Percentiles rank a stretch among this genome's conserved stretches.
Evolutionary conservation across 2,113 vertebrate genomes (phyloP).

Genomic region (Campylomormyrus tamandua): DNA sequence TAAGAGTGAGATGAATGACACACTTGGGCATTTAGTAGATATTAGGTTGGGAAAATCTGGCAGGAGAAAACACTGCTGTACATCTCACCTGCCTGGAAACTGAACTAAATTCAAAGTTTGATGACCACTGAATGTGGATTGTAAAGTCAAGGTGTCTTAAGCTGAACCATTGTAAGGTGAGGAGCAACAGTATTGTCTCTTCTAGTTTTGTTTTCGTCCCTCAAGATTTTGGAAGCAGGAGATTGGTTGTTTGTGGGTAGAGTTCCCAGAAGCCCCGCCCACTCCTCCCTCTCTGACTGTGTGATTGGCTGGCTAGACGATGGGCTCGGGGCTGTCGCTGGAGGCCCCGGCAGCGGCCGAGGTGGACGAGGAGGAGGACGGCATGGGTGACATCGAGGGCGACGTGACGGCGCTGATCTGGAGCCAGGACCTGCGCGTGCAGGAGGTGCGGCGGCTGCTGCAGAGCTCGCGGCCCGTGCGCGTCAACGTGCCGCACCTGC

Average conservation of each 20-base stretch:
- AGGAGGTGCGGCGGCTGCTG: conserved; percentile 88
- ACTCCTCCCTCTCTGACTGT: background rate
- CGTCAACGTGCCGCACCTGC: conserved; percentile 86
- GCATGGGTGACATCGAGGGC: conserved; percentile 90
- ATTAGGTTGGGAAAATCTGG: too few relatives aligned
- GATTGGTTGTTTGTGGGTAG: background rate
- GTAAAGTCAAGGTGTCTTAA: too few relatives aligned
- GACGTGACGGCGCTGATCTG: conserved; percentile 91
- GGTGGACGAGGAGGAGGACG: conserved; percentile 93
- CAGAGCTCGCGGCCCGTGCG: conserved; percentile 89
- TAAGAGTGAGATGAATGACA: too few relatives aligned
- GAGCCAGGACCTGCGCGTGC: conserved; percentile 87
- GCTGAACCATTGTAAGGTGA: background rate
- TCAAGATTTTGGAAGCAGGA: background rate
- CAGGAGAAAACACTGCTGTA: background rate
- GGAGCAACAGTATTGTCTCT: background rate
- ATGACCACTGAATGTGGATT: too few relatives aligned
- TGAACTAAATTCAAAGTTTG: background rate
- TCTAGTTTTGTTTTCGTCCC: background rate
- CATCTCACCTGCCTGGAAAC: background rate
- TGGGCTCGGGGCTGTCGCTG: conserved; percentile 69
- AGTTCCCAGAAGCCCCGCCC: background rate
- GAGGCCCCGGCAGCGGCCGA: conserved; percentile 75
- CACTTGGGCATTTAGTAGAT: too few relatives aligned
- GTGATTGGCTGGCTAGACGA: conserved; percentile 51